Base-by-base conservation (phyloP, 1,140 invertebrate genomes). In the Belonocnema kinseyi region DNA sequence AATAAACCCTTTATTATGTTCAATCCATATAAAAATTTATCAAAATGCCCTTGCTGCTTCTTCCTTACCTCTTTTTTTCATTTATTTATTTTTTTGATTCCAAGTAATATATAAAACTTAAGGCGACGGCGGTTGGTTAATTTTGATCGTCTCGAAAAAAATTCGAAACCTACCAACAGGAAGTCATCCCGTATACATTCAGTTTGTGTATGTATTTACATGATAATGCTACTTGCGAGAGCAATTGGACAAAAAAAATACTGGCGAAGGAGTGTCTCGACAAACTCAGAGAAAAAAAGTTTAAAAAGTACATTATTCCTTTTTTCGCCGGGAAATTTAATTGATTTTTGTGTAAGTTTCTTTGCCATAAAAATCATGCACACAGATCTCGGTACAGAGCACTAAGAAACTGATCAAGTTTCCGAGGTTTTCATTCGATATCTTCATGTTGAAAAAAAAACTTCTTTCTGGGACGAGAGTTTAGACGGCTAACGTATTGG, bases 1-100 rank as follows among this genome's bases (percentile, higher is more conserved):
- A 88, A 84, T 84, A 85, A 86, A 88, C 80, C 87, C 87, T 83
- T 80, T 61, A 82, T 72, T 86, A 75, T 86, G 80, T 87, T 88
- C 79, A 83, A 87, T 83, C 83, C 84, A 78, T 90, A 89, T 90
- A 90, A 91, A n/a, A 91, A 90, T 83, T 86, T 90, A 90, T 90
- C 89, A 91, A 91, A 91, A 90, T 80, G 86, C 73, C 61, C 82
- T 86, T 72, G 61, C 82, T 83, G 78, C 40, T 71, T 73, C 76
- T 66, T 66, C 66, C 56, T 58, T 40, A 7, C 33, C 53, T 54
- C 52, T 80, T 40, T 51, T 80, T 73, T 80, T 75, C 58, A 73
- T 82, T 79, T 81, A 72, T 83, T 83, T 75, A 61, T 72, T 74
- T 40, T 66, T 66, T 66, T 66, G 61, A 66, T 66, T 66, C 40